Evolutionary conservation across 2,113 vertebrate genomes (phyloP).

Genomic region (Neolamprologus brichardi): DNA sequence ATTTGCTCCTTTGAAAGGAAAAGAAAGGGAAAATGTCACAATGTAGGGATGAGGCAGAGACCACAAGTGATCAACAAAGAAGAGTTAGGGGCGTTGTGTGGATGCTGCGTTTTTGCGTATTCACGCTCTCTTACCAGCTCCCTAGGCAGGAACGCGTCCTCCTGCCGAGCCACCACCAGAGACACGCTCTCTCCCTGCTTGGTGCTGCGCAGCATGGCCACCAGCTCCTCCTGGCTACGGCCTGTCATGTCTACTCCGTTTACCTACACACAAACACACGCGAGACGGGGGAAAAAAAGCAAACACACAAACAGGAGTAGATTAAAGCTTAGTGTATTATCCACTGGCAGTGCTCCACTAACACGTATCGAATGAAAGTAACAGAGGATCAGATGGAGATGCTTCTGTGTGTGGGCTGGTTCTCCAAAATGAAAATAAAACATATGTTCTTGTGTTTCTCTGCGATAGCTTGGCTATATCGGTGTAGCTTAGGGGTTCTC

Average conservation of each 20-base stretch:
- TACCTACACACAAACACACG: slow-evolving; percentile 70
- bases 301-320: not conserved
- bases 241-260: slow-evolving; percentile 87
- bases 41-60: not conserved
- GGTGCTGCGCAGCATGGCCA: slow-evolving; percentile 91
- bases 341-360: not conserved
- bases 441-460: not conserved
- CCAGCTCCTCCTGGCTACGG: slow-evolving; percentile 89
- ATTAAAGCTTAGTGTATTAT: not conserved
- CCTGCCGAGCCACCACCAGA: slow-evolving; percentile 83
- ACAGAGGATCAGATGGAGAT: not conserved
- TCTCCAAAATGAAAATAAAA: not conserved
- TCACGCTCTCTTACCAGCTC: slow-evolving; percentile 78
- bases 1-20: not conserved
- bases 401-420: not conserved
- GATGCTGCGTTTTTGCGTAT: not conserved
- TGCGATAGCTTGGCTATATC: not conserved
- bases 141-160: slow-evolving; percentile 86
- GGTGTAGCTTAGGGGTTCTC: not conserved
- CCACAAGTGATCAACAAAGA: not conserved
- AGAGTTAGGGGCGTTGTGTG: not conserved
- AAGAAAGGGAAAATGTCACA: not conserved
- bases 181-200: slow-evolving; percentile 86
- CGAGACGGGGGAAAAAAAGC: fast-evolving
- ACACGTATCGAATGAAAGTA: not conserved